A percentile compares a stretch with the other conserved stretches of the same genome.
Conservation (phyloP, 2,888 invertebrate genomes). For the Adineta ricciae region DNA sequence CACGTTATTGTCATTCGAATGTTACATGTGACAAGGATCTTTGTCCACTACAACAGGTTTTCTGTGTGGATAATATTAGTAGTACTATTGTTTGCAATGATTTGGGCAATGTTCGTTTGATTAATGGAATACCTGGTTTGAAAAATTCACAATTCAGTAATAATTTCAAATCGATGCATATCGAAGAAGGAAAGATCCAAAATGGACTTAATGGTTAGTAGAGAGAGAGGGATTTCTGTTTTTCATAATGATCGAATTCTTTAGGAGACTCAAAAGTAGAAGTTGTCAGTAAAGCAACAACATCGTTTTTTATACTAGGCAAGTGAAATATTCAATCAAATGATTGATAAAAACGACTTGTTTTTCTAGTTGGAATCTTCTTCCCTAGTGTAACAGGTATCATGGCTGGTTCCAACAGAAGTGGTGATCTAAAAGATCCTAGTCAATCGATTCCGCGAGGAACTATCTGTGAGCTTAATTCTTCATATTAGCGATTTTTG, state of each 20-base stretch:
- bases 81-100: neutral
- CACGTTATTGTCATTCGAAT: neutral
- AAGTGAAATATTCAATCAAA: neutral
- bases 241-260: neutral
- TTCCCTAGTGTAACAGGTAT: constrained; percentile 97
- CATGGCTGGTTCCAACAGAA: constrained; percentile 98
- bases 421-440: constrained; percentile 93
- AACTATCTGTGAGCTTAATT: constrained; percentile 65
- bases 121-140: constrained; percentile 31
- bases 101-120: constrained; percentile 21
- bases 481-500: too few species aligned
- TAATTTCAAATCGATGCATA: constrained; percentile 23
- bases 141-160: constrained; percentile 15
- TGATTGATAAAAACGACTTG: neutral
- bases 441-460: constrained; percentile 95
- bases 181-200: constrained; percentile 14
- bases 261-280: constrained; percentile 23
- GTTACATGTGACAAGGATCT: neutral
- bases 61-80: constrained; percentile 6
- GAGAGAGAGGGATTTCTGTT: neutral
- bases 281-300: constrained; percentile 24
- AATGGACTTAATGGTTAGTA: neutral
- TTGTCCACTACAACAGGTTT: constrained; percentile 25
- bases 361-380: constrained; percentile 87
- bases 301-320: constrained; percentile 24